These are phyloP conservation scores for Drosophila maculinotata DNA, from an alignment of 2,888 invertebrate species.

Conservation along the genomic window DNA sequence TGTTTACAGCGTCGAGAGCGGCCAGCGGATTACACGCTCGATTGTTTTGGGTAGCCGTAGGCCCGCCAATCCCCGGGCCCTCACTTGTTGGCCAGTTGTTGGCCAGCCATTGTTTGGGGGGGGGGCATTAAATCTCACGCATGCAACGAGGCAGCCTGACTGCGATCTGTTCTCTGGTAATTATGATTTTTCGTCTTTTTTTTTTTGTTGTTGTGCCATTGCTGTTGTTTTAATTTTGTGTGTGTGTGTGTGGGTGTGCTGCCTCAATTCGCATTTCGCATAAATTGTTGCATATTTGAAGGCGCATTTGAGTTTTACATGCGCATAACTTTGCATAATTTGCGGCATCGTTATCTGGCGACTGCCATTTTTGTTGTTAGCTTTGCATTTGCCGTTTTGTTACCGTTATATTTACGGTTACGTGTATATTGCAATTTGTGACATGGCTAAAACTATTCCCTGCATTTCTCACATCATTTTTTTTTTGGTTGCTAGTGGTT, in stretches of 20 bases:
- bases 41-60: conserved; percentile 58
- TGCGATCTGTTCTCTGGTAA: conserved; percentile 59
- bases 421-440: conserved; percentile 24
- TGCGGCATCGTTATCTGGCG: conserved; percentile 56
- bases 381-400: conserved; percentile 1
- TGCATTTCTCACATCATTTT: not conserved
- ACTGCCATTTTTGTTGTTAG: conserved; percentile 29
- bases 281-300: conserved; percentile 75
- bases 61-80: too few relatives aligned
- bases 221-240: not conserved
- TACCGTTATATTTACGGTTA: conserved; percentile 5
- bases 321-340: conserved; percentile 78
- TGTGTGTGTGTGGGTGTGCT: conserved; percentile 40
- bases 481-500: conserved; percentile 20
- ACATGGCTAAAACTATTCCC: conserved; percentile 27
- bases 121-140: conserved; percentile 56
- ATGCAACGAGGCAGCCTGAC: too few relatives aligned
- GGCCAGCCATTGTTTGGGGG: conserved; percentile 52
- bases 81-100: too few relatives aligned
- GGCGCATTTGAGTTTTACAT: conserved; percentile 58
- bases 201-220: conserved; percentile 9
- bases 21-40: conserved; percentile 76
- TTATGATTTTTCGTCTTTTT: conserved; percentile 68
- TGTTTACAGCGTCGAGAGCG: conserved; percentile 75
- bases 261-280: conserved; percentile 74